These are phyloP conservation scores for Silurus lanzhouensis DNA, from an alignment of 2,797 vertebrate species.

Conservation along the genomic window DNA sequence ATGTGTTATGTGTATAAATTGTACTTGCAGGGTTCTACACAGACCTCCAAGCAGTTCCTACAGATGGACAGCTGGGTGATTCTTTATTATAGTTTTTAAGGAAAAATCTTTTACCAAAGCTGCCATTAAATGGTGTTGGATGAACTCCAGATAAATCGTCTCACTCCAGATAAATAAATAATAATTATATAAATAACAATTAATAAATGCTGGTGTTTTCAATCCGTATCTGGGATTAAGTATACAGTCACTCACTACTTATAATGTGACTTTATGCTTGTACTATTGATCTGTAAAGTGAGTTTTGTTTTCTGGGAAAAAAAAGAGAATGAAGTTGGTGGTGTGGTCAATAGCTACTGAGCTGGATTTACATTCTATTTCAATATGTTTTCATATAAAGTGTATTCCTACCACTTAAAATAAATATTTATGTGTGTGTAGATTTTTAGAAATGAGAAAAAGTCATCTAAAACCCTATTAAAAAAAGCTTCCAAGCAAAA, in stretches of 20 bases:
- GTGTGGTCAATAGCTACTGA: not conserved
- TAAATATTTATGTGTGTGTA: not conserved
- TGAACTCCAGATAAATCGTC: not conserved
- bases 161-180: not conserved
- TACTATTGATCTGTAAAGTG: constrained; percentile 4
- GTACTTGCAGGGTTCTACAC: not conserved
- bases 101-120: not conserved
- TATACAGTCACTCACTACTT: not conserved
- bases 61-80: not conserved
- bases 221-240: not conserved
- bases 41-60: not conserved
- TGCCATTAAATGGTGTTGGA: not conserved
- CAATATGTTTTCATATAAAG: not conserved
- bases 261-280: not conserved
- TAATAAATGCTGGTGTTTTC: not conserved
- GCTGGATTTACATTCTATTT: not conserved
- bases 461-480: not conserved
- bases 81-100: no score
- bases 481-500: not conserved
- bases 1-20: not conserved
- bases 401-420: not conserved
- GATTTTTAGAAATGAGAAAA: not conserved
- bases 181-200: not conserved
- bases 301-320: not conserved
- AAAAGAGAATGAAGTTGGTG: no score